These are phyloP conservation scores for Nothura maculosa DNA, from an alignment of 2,797 vertebrate species.

Conservation along the genomic window DNA sequence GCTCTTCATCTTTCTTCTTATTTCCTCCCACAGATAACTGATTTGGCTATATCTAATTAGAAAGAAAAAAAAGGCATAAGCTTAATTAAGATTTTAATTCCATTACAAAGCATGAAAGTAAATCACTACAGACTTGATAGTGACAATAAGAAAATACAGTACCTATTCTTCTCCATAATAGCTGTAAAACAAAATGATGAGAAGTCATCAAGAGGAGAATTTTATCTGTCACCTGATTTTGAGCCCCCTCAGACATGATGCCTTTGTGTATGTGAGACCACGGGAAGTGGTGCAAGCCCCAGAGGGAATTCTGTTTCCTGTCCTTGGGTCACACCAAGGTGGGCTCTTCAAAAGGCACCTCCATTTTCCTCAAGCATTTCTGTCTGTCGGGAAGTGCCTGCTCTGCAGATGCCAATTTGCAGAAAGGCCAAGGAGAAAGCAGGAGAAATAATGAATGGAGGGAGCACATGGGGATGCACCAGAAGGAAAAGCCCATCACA, in stretches of 20 bases:
- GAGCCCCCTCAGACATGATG: not conserved
- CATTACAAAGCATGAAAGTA: constrained; percentile 30
- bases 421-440: not conserved
- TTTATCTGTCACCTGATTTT: not conserved
- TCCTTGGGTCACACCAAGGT: not conserved
- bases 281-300: not conserved
- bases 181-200: not conserved
- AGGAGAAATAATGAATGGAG: not conserved
- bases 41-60: constrained; percentile 44
- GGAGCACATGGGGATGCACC: not conserved
- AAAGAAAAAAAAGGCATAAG: constrained; percentile 15
- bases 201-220: constrained; percentile 20
- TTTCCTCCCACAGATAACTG: constrained; percentile 1
- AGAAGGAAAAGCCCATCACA: not conserved
- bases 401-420: not conserved
- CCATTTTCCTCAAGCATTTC: fast-evolving
- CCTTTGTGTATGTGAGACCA: not conserved
- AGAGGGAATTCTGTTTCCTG: not conserved
- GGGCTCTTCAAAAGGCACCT: not conserved
- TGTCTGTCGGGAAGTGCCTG: not conserved
- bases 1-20: constrained; percentile 12
- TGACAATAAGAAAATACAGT: constrained; percentile 55
- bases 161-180: not conserved
- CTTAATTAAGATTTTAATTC: constrained; percentile 73
- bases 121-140: constrained; percentile 42